phyloP scores from a whole-genome alignment of 2,113 vertebrate genomes.

The Apus apus region DNA sequence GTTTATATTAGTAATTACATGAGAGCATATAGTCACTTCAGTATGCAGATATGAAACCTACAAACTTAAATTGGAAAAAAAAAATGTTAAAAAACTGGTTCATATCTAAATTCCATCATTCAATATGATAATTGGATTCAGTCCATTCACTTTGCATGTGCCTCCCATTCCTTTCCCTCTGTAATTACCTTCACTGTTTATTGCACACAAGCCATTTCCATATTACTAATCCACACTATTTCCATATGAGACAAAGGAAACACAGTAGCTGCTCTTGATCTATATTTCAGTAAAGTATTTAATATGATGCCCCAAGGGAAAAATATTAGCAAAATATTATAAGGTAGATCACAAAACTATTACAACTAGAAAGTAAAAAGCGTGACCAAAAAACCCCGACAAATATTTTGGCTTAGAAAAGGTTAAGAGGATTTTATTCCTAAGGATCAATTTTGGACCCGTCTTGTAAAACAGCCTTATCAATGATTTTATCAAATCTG shows the following conservation, averaged over 20 bases:
- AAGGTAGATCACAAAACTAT: neutral
- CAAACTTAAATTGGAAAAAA: neutral
- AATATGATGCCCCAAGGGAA: neutral
- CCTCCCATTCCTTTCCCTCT: neutral
- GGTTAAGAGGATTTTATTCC: neutral
- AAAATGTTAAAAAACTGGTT: neutral
- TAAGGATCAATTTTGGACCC: neutral
- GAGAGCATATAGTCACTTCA: neutral
- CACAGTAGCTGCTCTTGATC: neutral
- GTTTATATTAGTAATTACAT: neutral
- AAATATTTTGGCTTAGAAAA: neutral
- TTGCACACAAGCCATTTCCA: neutral
- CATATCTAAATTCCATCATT: neutral
- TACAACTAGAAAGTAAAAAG: neutral
- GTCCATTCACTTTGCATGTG: neutral
- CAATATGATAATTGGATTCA: neutral
- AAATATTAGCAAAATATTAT: neutral
- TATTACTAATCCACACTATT: neutral
- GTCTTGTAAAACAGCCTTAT: neutral
- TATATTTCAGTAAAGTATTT: neutral
- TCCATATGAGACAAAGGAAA: neutral
- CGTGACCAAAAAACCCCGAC: neutral
- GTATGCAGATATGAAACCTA: neutral
- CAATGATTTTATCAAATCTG: neutral
- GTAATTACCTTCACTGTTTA: conserved; percentile 8